Base-by-base conservation (phyloP, 2,888 invertebrate genomes). In the Leptinotarsa peninsularis region DNA sequence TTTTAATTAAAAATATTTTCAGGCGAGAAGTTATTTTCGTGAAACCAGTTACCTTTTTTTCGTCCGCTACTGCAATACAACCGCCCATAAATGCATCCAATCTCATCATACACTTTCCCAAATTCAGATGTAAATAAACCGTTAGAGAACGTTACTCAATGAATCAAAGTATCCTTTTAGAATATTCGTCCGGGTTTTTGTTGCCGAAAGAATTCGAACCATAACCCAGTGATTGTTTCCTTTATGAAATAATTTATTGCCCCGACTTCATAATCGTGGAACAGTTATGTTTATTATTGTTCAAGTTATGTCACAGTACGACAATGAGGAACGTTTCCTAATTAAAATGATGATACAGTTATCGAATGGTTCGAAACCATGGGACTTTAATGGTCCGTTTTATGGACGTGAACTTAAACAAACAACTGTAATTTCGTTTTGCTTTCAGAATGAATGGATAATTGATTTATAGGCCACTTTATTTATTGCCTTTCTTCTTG, bases 1-100 rank as follows among this genome's bases (percentile, higher is more conserved):
- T 27, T 27, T 27, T 3, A 27, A 5, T 4, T 27, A 27, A 27
- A 27, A 27, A 27, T 27, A 5, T 27, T 27, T 27, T 27, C 5
- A 27, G 1, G 5, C 27, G 27, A 27, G 27, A 27, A 17, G n/a
- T 54, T 54, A 17, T n/a, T 54, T 54, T 7, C 14, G 7, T 43
- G 10, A 43, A 43, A 43, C 43, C 43, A 43, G 10, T 10, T 43
- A 43, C 43, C 23, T 60, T 10, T 15, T 63, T 43, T 43, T 4
- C 14, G 18, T n/a, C 63, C 63, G 63, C 63, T 33, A 33, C 63
- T 63, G 63, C 21, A 43, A 33, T 17, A 17, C 10, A 33, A 33
- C 75, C 63, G 66, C 58, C 72, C 73, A 73, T 76, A 76, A 71
- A 76, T 56, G 76, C 76, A 71, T 71, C 18, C 49, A 71, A 73